phyloP scores from a whole-genome alignment of 2,888 invertebrate genomes.

The Agapetus fuscipes region DNA sequence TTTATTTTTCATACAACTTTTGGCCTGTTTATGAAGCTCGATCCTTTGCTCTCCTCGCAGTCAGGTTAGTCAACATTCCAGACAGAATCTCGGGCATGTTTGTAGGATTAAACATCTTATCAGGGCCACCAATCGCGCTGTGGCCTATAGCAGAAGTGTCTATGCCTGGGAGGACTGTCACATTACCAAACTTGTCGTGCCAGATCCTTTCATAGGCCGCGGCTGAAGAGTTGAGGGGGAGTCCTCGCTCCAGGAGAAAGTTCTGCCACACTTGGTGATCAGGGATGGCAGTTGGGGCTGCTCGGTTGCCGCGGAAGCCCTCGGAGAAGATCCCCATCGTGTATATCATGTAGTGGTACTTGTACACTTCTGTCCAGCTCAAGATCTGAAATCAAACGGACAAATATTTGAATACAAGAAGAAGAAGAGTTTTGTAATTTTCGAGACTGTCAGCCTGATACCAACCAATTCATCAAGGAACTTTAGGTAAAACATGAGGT shows the following conservation, averaged over 20 bases:
- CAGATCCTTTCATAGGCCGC: slow-evolving; percentile 16
- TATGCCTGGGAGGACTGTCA: slow-evolving; percentile 10
- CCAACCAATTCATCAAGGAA: too few species aligned
- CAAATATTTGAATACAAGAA: background rate
- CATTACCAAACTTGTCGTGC: slow-evolving; percentile 16
- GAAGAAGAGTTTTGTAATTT: too few species aligned
- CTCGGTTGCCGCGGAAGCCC: slow-evolving; percentile 35
- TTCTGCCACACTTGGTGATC: slow-evolving; percentile 25
- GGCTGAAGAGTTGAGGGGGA: slow-evolving; percentile 14
- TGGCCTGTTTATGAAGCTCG: too few species aligned
- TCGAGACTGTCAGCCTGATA: too few species aligned
- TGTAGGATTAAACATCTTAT: slow-evolving; percentile 16
- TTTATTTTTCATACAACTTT: too few species aligned
- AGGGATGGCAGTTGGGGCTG: slow-evolving; percentile 29
- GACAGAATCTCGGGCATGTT: slow-evolving; percentile 18
- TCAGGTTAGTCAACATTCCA: slow-evolving; percentile 15
- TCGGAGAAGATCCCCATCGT: slow-evolving; percentile 35
- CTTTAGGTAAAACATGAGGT: too few species aligned
- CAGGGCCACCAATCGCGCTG: slow-evolving; percentile 4
- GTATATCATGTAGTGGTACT: slow-evolving; percentile 44
- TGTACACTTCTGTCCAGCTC: slow-evolving; percentile 43
- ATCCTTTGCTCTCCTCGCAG: slow-evolving; percentile 6
- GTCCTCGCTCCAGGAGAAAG: slow-evolving; percentile 12
- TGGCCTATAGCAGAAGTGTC: background rate
- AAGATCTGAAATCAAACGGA: slow-evolving; percentile 29